A percentile compares a stretch with the other conserved stretches of the same genome.
phyloP scores from a whole-genome alignment of 92 coral and sea anemone genomes.

The Siderastrea siderea region DNA sequence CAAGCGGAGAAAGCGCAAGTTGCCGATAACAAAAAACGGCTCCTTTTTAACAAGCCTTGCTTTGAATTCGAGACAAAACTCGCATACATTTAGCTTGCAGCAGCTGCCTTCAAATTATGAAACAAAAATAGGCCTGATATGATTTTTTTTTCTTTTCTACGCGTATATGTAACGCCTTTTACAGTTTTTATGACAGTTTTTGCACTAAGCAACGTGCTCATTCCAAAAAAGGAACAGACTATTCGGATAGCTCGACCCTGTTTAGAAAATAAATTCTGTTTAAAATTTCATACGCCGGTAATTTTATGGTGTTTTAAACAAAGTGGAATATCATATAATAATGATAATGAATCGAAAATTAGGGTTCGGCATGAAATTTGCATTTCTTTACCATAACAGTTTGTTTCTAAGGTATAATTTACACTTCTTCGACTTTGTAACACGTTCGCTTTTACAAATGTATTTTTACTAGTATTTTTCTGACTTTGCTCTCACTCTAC shows the following conservation, averaged over 20 bases:
- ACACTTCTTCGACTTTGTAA: neutral
- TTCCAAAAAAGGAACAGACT: too few relatives aligned
- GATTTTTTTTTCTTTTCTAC: neutral
- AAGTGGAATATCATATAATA: neutral
- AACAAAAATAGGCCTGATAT: neutral
- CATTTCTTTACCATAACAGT: conserved; percentile 4
- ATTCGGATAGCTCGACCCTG: too few relatives aligned
- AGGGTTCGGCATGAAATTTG: neutral
- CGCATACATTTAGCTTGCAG: neutral
- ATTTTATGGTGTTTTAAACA: too few relatives aligned
- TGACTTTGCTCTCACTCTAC: neutral
- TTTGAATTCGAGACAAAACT: neutral
- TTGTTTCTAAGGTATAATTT: neutral
- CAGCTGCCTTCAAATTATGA: conserved; percentile 9
- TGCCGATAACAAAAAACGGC: neutral
- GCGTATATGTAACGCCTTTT: too few relatives aligned
- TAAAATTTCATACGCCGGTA: too few relatives aligned
- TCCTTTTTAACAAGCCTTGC: neutral
- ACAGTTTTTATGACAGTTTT: too few relatives aligned
- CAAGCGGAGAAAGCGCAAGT: neutral
- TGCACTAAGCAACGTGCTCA: too few relatives aligned
- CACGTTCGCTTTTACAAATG: neutral
- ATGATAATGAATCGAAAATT: neutral
- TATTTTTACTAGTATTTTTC: neutral
- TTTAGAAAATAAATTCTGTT: too few relatives aligned